A percentile compares a stretch with the other conserved stretches of the same genome.
phyloP scores from a whole-genome alignment of 2,888 invertebrate species.

The Masnerella sp. region DNA sequence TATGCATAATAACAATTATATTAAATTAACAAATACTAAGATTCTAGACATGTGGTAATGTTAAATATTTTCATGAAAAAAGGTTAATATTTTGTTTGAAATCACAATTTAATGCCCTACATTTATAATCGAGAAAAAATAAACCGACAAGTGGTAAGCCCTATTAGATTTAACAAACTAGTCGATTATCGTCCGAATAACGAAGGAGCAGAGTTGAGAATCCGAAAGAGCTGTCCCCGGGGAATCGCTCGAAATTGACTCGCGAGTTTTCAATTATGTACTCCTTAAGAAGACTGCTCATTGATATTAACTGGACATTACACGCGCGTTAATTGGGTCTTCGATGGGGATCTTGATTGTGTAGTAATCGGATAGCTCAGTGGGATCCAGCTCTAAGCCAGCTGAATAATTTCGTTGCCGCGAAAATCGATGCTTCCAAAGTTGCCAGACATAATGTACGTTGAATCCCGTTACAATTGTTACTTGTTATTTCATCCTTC shows the following conservation, averaged over 20 bases:
- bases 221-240: too few species aligned
- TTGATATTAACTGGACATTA: conserved; percentile 29
- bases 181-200: conserved; percentile 26
- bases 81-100: too few species aligned
- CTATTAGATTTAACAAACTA: conserved; percentile 13
- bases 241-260: background rate
- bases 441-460: background rate
- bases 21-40: too few species aligned
- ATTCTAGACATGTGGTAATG: too few species aligned
- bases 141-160: too few species aligned
- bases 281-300: conserved; percentile 2
- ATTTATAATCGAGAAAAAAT: too few species aligned
- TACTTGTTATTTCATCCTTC: too few species aligned
- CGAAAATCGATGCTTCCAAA: conserved; percentile 26
- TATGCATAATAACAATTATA: too few species aligned
- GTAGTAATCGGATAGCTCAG: conserved; percentile 26
- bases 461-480: too few species aligned
- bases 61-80: too few species aligned
- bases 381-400: conserved; percentile 1
- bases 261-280: conserved; percentile 19
- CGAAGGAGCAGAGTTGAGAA: conserved; percentile 4
- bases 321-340: conserved; percentile 30
- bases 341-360: conserved; percentile 32
- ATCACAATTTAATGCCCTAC: too few species aligned
- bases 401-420: too few species aligned